Conservation (phyloP, 2,888 invertebrate species). For the Erebia ligea region DNA sequence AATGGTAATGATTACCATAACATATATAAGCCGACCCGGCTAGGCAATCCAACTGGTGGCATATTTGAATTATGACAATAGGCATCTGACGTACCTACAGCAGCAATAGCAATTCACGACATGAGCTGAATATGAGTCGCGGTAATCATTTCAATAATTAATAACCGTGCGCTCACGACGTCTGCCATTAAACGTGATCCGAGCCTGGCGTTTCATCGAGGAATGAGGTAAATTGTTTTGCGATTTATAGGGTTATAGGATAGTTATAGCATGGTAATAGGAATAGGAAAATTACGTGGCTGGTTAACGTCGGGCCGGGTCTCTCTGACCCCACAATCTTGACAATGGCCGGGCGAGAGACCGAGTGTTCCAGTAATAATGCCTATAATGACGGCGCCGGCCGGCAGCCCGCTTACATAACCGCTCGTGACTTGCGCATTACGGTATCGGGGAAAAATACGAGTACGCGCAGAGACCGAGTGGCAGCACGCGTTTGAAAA, state of each 20-base stretch:
- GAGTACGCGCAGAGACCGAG: conserved; percentile 50
- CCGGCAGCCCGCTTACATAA: conserved; percentile 80
- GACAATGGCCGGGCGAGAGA: conserved; percentile 75
- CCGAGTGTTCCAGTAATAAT: conserved; percentile 74
- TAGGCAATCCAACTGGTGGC: conserved; percentile 26
- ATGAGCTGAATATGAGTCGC: conserved; percentile 59
- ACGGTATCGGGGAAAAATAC: conserved; percentile 79
- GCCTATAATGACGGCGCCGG: conserved; percentile 77
- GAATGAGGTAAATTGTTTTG: conserved; percentile 72
- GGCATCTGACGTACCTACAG: conserved; percentile 36
- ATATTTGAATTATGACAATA: conserved; percentile 39
- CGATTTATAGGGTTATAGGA: conserved; percentile 78
- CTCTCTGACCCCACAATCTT: conserved; percentile 81
- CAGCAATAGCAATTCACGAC: conserved; percentile 45
- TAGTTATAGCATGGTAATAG: conserved; percentile 52
- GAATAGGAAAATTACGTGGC: conserved; percentile 77
- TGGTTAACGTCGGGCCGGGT: conserved; percentile 61
- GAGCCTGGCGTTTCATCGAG: conserved; percentile 53
- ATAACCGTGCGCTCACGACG: conserved; percentile 73
- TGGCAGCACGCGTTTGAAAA: conserved; percentile 33
- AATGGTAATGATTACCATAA: conserved; percentile 18
- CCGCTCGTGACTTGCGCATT: conserved; percentile 82
- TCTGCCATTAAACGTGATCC: conserved; percentile 67
- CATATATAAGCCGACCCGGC: conserved; percentile 19
- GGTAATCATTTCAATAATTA: conserved; percentile 74